Evolutionary conservation across 2,888 invertebrate species (phyloP).

Genomic region (Diplolepis rosae): DNA sequence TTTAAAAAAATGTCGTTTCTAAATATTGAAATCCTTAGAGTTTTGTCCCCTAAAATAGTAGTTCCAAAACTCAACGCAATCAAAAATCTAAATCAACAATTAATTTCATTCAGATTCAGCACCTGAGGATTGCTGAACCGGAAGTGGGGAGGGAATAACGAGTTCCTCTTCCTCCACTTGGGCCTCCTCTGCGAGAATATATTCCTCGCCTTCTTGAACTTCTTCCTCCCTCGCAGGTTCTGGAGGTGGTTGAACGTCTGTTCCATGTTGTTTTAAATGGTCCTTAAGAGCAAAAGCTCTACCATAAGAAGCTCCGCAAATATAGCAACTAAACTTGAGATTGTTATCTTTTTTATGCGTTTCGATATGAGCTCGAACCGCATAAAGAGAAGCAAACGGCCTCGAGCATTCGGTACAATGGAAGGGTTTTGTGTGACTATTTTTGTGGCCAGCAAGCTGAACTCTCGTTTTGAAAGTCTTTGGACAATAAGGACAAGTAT

Average conservation of each 20-base stretch:
- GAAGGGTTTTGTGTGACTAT: conserved; percentile 88
- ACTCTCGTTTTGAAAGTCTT: conserved; percentile 88
- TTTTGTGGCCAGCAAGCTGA: conserved; percentile 86
- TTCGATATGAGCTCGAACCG: conserved; percentile 85
- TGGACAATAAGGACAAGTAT: conserved; percentile 84
- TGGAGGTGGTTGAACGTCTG: conserved; percentile 64
- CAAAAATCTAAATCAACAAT: neutral
- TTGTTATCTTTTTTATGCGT: conserved; percentile 83
- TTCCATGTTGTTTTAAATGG: conserved; percentile 82
- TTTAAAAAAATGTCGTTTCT: too few relatives aligned
- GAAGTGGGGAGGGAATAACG: conserved; percentile 57
- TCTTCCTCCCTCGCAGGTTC: conserved; percentile 68
- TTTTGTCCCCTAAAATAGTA: too few relatives aligned
- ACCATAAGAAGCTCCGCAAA: conserved; percentile 86
- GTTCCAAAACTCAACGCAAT: neutral
- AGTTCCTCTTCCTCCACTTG: conserved; percentile 56
- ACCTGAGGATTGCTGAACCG: conserved; percentile 55
- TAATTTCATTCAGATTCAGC: conserved; percentile 38
- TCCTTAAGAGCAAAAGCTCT: conserved; percentile 84
- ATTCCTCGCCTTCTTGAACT: conserved; percentile 63
- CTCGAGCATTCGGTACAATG: conserved; percentile 83
- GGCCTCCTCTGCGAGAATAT: conserved; percentile 61
- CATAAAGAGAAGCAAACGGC: conserved; percentile 86
- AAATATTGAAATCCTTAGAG: too few relatives aligned
- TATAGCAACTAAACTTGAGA: conserved; percentile 80